A percentile compares a stretch with the other conserved stretches of the same genome.
Conservation (phyloP, 2,113 vertebrate genomes). For the Antechinus flavipes region DNA sequence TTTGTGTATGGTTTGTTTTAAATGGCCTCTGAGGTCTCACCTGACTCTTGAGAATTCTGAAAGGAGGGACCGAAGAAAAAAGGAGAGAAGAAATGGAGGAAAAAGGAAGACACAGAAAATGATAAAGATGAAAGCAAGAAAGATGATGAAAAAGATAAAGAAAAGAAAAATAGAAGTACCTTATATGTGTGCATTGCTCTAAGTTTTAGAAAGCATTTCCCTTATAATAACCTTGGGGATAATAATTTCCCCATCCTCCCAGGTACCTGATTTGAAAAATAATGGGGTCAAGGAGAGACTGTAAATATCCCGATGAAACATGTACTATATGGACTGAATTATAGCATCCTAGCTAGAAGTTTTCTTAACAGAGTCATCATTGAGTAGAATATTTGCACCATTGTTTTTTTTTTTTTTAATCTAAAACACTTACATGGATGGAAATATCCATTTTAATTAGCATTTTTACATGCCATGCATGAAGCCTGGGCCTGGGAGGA, state of each 20-base stretch:
- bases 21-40: background rate
- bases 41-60: background rate
- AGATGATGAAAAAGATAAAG: background rate
- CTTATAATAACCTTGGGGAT: background rate
- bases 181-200: background rate
- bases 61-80: background rate
- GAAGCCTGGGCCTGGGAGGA: slow-evolving; percentile 74
- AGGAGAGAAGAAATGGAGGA: background rate
- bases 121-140: background rate
- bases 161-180: background rate
- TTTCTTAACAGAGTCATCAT: slow-evolving; percentile 77
- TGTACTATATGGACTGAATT: slow-evolving; percentile 77
- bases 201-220: background rate
- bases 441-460: slow-evolving; percentile 81
- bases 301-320: slow-evolving; percentile 79
- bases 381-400: slow-evolving; percentile 76
- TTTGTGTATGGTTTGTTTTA: background rate
- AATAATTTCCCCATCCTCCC: background rate
- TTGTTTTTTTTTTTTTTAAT: slow-evolving; percentile 75
- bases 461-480: slow-evolving; percentile 62
- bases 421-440: slow-evolving; percentile 69
- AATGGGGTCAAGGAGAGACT: slow-evolving; percentile 56
- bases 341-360: slow-evolving; percentile 76
- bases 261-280: slow-evolving; percentile 60
- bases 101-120: background rate